Percentiles rank a stretch among this genome's conserved stretches.
phyloP scores from a whole-genome alignment of 2,113 vertebrate species.

The Coracopsis vasa region DNA sequence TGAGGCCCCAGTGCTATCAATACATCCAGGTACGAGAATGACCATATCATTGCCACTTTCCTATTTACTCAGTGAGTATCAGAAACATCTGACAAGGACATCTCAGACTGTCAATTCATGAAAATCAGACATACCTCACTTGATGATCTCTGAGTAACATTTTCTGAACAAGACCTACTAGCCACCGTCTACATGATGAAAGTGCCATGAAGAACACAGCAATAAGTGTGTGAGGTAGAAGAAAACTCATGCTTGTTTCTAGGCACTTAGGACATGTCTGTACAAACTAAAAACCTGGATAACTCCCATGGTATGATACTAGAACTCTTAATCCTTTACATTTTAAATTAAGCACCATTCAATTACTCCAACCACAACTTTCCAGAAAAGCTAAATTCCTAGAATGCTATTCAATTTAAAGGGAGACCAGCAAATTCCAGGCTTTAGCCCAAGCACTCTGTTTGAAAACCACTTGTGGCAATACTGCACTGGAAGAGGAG shows the following conservation, averaged over 20 bases:
- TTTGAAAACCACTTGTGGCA: neutral
- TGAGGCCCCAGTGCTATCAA: neutral
- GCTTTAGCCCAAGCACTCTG: neutral
- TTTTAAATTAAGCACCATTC: neutral
- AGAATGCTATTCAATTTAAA: neutral
- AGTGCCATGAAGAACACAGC: neutral
- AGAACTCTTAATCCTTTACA: neutral
- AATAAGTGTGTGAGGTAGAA: neutral
- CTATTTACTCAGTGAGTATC: neutral
- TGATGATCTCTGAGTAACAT: neutral
- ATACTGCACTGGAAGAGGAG: neutral
- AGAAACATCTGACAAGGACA: neutral
- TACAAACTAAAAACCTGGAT: neutral
- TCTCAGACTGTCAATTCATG: neutral
- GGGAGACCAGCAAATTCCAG: neutral
- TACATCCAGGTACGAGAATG: neutral
- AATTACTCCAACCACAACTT: neutral
- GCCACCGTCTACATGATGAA: neutral
- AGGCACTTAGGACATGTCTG: neutral
- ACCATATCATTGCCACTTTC: neutral
- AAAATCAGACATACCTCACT: neutral
- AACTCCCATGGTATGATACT: neutral
- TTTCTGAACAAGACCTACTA: neutral
- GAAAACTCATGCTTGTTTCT: neutral
- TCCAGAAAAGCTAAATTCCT: neutral